These are phyloP conservation scores for Falco biarmicus DNA, from an alignment of 2,797 vertebrate species.

Conservation along the genomic window DNA sequence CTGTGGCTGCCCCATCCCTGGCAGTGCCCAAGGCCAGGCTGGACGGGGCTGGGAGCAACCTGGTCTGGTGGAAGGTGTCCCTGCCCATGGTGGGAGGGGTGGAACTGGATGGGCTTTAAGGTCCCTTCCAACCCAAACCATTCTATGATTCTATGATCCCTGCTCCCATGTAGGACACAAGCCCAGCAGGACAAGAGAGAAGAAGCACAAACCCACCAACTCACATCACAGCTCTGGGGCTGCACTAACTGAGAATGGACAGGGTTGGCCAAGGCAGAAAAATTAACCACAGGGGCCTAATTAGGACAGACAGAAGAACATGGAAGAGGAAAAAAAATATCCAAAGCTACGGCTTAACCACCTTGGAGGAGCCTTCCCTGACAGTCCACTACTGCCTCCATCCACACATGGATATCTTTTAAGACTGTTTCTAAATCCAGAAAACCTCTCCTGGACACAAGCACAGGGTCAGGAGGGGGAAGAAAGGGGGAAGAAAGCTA, in stretches of 20 bases:
- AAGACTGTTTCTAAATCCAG: neutral
- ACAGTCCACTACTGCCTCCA: neutral
- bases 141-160: no score
- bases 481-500: conserved; percentile 7
- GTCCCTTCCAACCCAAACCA: no score
- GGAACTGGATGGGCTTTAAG: no score
- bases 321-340: neutral
- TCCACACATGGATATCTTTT: neutral
- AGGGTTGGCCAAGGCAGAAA: neutral
- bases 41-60: no score
- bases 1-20: no score
- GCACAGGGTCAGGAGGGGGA: neutral
- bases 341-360: neutral
- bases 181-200: neutral
- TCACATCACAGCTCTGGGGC: neutral
- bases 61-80: no score
- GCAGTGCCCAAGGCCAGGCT: no score
- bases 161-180: accelerated
- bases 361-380: neutral
- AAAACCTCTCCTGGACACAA: neutral
- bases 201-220: neutral
- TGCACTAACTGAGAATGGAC: neutral
- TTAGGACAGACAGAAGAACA: neutral
- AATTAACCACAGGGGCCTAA: neutral
- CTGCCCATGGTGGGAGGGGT: no score